Evolutionary conservation across 2,113 vertebrate species (phyloP).

Genomic region (Pteronura brasiliensis): DNA sequence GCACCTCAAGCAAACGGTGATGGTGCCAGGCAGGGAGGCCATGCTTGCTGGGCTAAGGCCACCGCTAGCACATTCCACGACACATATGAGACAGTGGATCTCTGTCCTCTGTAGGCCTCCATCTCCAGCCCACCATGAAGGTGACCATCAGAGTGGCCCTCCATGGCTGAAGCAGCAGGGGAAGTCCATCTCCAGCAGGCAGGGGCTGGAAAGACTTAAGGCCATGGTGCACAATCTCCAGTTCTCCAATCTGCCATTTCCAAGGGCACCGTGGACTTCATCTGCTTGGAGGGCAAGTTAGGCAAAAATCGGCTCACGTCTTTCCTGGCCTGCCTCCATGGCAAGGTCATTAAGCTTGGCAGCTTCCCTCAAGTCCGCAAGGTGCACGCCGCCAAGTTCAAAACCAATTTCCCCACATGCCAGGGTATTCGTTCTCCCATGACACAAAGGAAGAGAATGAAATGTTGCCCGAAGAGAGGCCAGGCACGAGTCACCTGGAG

Average conservation of each 20-base stretch:
- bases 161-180: slow-evolving; percentile 91
- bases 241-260: slow-evolving; percentile 91
- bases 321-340: slow-evolving; percentile 83
- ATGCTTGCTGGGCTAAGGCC: slow-evolving; percentile 63
- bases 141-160: slow-evolving; percentile 91
- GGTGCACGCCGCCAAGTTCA: slow-evolving; percentile 90
- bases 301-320: slow-evolving; percentile 78
- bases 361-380: slow-evolving; percentile 94
- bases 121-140: slow-evolving; percentile 92
- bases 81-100: slow-evolving; percentile 88
- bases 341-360: slow-evolving; percentile 92
- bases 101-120: slow-evolving; percentile 87
- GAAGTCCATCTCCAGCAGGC: slow-evolving; percentile 94
- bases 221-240: slow-evolving; percentile 90
- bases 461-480: slow-evolving; percentile 89
- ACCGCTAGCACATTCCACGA: slow-evolving; percentile 91
- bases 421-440: slow-evolving; percentile 92
- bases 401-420: slow-evolving; percentile 90
- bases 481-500: slow-evolving; percentile 90
- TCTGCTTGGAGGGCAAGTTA: slow-evolving; percentile 91
- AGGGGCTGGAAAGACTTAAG: slow-evolving; percentile 92
- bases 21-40: not conserved
- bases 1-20: not conserved
- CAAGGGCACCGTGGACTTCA: slow-evolving; percentile 93
- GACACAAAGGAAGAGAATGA: slow-evolving; percentile 94